Percentiles rank a stretch among this genome's conserved stretches.
phyloP scores from a whole-genome alignment of 2,888 invertebrate species.

The Cenopis cana region DNA sequence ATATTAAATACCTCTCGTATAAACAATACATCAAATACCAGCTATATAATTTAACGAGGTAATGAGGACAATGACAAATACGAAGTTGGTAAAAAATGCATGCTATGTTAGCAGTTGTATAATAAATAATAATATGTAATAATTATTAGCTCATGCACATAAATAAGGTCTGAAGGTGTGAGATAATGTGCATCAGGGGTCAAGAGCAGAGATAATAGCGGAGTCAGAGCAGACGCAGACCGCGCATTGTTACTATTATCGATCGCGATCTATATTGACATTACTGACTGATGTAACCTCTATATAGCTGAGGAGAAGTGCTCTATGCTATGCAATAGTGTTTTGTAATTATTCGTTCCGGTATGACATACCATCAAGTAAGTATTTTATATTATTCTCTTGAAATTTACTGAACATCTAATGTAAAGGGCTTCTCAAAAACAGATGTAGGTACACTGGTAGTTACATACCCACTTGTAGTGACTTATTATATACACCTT shows the following conservation, averaged over 20 bases:
- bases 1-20: too few relatives aligned
- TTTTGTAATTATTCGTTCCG: too few relatives aligned
- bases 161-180: constrained; percentile 13
- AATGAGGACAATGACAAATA: background rate
- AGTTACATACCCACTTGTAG: too few relatives aligned
- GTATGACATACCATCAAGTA: too few relatives aligned
- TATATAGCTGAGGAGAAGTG: too few relatives aligned
- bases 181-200: constrained; percentile 32
- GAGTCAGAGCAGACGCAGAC: constrained; percentile 1
- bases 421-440: too few relatives aligned
- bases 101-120: background rate
- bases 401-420: too few relatives aligned
- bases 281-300: too few relatives aligned
- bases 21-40: background rate
- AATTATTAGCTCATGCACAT: constrained; percentile 2
- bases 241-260: constrained; percentile 32
- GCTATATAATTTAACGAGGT: background rate
- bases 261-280: constrained; percentile 18
- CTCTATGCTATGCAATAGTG: background rate
- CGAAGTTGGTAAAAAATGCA: background rate
- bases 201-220: constrained; percentile 37
- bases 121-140: background rate
- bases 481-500: too few relatives aligned
- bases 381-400: too few relatives aligned
- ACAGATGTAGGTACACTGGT: too few relatives aligned